Percentiles rank a stretch among this genome's conserved stretches.
Evolutionary conservation across 2,113 vertebrate species (phyloP).

Genomic region (Cisticola juncidis): DNA sequence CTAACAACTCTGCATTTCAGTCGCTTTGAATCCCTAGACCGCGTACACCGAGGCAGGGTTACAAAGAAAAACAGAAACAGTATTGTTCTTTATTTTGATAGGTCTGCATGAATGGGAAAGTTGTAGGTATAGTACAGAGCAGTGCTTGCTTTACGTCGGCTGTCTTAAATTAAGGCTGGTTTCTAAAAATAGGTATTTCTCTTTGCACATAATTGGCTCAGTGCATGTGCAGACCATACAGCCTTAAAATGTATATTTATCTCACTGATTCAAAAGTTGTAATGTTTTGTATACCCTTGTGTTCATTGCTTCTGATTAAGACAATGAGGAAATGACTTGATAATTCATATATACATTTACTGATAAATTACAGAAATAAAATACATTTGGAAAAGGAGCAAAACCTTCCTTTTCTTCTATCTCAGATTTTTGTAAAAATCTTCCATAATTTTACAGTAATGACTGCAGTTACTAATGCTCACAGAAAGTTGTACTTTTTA

Average conservation of each 20-base stretch:
- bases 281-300: not conserved
- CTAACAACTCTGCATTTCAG: not conserved
- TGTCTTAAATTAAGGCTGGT: not conserved
- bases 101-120: not conserved
- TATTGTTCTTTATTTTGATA: not conserved
- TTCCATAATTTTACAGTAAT: not conserved
- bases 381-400: not conserved
- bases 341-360: not conserved
- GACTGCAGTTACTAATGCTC: not conserved
- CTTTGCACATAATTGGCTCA: not conserved
- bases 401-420: not conserved
- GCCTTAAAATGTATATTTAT: not conserved
- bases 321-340: not conserved
- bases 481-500: not conserved
- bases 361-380: constrained; percentile 5
- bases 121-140: not conserved
- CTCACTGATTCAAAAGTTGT: not conserved
- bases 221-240: not conserved
- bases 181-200: constrained; percentile 20
- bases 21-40: not conserved
- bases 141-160: not conserved
- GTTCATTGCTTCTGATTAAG: not conserved
- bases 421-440: not conserved
- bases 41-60: not conserved
- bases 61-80: not conserved